Conservation (phyloP, 2,113 vertebrate genomes). For the Urocitellus parryii region DNA sequence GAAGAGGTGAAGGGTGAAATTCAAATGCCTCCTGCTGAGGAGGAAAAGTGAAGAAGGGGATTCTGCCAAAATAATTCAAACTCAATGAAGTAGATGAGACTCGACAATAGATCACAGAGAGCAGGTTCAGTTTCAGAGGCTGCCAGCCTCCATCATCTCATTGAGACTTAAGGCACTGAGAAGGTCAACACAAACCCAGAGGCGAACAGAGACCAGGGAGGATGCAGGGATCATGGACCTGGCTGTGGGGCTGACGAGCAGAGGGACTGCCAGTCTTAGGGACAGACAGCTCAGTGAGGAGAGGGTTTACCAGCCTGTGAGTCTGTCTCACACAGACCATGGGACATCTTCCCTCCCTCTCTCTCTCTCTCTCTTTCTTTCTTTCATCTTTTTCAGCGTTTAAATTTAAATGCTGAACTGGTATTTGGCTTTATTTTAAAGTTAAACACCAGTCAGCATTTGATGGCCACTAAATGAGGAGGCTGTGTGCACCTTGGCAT, state of each 20-base stretch:
- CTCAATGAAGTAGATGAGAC: not conserved
- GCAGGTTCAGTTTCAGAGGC: conserved; percentile 15
- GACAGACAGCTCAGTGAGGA: not conserved
- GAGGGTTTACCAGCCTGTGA: not conserved
- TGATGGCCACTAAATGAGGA: not conserved
- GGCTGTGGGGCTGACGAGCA: no score
- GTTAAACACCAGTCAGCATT: not conserved
- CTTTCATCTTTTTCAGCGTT: not conserved
- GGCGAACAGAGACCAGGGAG: not conserved
- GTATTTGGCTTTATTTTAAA: not conserved
- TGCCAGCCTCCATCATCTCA: not conserved
- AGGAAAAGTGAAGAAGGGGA: not conserved
- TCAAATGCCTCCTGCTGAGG: not conserved
- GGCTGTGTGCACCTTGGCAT: fast-evolving
- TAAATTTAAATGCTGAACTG: not conserved
- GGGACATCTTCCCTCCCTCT: not conserved
- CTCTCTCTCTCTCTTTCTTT: no score
- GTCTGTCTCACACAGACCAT: not conserved
- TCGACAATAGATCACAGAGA: not conserved
- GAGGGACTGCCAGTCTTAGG: not conserved
- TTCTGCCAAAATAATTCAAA: conserved; percentile 3
- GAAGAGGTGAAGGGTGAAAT: conserved; percentile 1
- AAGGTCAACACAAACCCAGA: not conserved
- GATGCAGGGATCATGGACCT: no score
- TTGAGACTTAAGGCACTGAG: not conserved